A percentile compares a stretch with the other conserved stretches of the same genome.
Conservation (phyloP, 2,888 invertebrate species). For the Rosalia funebris region DNA sequence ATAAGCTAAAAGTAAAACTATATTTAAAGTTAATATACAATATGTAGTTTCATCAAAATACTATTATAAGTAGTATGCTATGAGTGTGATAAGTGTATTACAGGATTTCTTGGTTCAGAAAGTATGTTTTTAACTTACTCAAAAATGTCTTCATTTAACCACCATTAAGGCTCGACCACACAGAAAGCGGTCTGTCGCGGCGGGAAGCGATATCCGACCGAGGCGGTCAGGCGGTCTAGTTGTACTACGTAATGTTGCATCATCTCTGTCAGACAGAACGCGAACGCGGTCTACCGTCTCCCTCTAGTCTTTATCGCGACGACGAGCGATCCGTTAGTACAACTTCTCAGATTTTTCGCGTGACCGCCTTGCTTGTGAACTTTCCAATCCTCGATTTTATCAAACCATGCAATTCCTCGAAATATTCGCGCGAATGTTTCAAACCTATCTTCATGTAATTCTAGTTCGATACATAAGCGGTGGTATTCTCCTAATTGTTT, state of each 20-base stretch:
- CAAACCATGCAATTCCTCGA: neutral
- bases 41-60: no score
- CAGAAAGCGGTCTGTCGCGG: neutral
- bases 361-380: neutral
- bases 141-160: slow-evolving; percentile 12
- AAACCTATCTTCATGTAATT: neutral
- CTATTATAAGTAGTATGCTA: no score
- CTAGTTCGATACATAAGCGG: neutral
- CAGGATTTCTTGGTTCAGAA: no score
- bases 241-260: neutral
- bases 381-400: no score
- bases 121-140: no score
- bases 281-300: neutral
- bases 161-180: neutral
- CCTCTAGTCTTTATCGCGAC: neutral
- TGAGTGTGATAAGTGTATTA: no score
- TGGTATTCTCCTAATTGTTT: neutral
- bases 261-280: neutral
- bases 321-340: neutral
- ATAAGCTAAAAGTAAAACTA: no score
- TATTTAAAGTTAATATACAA: no score
- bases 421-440: neutral
- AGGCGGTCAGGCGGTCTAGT: neutral
- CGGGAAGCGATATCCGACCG: neutral
- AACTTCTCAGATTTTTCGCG: neutral